A percentile compares a stretch with the other conserved stretches of the same genome.
Evolutionary conservation across 2,888 invertebrate genomes (phyloP).

Genomic region (Eupithecia tripunctaria): DNA sequence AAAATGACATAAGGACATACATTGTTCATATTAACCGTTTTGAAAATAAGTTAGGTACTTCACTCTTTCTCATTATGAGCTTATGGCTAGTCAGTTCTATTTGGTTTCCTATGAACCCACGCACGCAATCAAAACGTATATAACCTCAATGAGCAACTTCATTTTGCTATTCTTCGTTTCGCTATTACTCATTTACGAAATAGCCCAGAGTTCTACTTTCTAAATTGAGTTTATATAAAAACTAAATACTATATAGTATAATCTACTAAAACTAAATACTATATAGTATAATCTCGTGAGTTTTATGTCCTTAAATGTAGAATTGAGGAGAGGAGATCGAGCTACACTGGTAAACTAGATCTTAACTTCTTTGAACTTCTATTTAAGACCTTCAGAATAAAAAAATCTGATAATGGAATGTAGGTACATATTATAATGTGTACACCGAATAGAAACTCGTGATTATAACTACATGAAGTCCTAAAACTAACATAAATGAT

Average conservation of each 20-base stretch:
- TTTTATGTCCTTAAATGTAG: background rate
- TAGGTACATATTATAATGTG: too few species aligned
- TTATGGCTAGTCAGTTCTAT: background rate
- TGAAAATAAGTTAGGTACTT: too few species aligned
- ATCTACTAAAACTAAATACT: background rate
- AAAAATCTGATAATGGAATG: background rate
- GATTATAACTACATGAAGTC: background rate
- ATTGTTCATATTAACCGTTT: too few species aligned
- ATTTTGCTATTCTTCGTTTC: too few species aligned
- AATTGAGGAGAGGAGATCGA: background rate
- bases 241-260: background rate
- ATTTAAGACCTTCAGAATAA: background rate
- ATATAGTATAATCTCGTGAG: background rate
- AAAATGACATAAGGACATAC: background rate
- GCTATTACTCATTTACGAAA: background rate
- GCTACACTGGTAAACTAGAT: background rate
- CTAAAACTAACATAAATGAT: background rate
- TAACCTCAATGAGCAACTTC: background rate
- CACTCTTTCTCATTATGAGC: background rate
- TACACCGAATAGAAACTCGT: background rate
- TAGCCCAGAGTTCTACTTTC: background rate
- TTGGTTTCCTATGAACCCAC: background rate
- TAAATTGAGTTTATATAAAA: background rate
- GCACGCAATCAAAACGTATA: background rate
- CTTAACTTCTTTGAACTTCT: background rate